Base-by-base conservation (phyloP, 1,140 invertebrate species). In the Drosophila hydei region DNA sequence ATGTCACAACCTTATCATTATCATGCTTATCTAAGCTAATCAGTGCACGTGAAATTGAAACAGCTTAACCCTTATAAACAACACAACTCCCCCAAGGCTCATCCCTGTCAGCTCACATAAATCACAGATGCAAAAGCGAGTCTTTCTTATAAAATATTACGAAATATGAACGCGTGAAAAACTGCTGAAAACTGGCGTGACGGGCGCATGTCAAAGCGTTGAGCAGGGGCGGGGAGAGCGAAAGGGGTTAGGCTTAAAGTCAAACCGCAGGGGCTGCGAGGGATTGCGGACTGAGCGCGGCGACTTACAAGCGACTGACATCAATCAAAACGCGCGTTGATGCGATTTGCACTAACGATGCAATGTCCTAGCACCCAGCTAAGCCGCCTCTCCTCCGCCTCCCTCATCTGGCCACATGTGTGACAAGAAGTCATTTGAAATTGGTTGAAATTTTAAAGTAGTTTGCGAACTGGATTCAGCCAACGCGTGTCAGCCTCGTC, bases 391-490 rank as follows among this genome's bases (percentile, higher is more conserved):
- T 5, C n/a, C 19, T 12, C 12, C 56, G 36, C 30, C 11, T 48
- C 47, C 52, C 19, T 30, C 3, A 23, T 4, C 4, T 16, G 51
- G 69, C 48, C 64, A 43, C 77, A 77, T 72, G 80, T 88, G 62
- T 70, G 75, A 75, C 75, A 83, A 77, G 75, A 83, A 87, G 83
- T 87, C 81, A 87, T 83, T 72, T 75, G 61, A 88, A 87, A 88
- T 87, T 88, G 83, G 83, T 79, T 87, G 61, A 87, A 87, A 87
- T 88, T 67, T 87, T 88, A 88, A 83, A 87, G 81, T 87, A 87
- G 83, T 87, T 88, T 85, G 54, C 8, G 30, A 19, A n/a, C 30
- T 33, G 45, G 18, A 45, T 58, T 61, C 18, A 42, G 72, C 43
- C 7, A 16, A 58, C 79, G 73, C 79, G 77, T 75, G 75, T 64